These are phyloP conservation scores for Pseudorhiza aurosa DNA, from an alignment of 30 jellyfish, hydroid and myxozoan genomes.

Conservation along the genomic window DNA sequence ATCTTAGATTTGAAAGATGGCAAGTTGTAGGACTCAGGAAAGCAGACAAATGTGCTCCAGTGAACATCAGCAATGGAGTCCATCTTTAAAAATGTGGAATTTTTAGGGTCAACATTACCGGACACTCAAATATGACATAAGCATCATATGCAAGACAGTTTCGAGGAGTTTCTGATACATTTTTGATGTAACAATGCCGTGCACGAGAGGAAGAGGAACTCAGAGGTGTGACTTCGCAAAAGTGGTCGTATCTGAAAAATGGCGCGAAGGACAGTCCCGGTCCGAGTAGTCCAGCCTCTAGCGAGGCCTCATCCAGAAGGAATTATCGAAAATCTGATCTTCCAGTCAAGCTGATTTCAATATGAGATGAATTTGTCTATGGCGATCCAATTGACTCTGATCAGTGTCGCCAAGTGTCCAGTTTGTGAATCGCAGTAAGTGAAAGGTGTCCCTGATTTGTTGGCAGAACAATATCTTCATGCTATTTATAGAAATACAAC, in stretches of 20 bases:
- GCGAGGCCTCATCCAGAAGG: slow-evolving; percentile 67
- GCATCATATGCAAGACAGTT: slow-evolving; percentile 3
- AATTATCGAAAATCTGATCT: slow-evolving; percentile 59
- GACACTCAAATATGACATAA: slow-evolving; percentile 18
- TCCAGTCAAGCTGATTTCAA: slow-evolving; percentile 18
- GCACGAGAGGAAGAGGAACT: slow-evolving; percentile 70
- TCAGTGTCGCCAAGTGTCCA: slow-evolving; percentile 80
- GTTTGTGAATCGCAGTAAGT: slow-evolving; percentile 91
- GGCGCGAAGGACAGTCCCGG: slow-evolving; percentile 88
- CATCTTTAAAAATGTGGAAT: slow-evolving; percentile 29
- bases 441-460: slow-evolving; percentile 89
- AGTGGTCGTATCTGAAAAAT: slow-evolving; percentile 59
- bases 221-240: slow-evolving; percentile 56
- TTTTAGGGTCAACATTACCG: background rate
- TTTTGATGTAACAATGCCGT: slow-evolving; percentile 37
- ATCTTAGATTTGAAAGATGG: too few relatives aligned
- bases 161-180: slow-evolving; percentile 7
- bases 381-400: slow-evolving; percentile 56
- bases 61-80: slow-evolving; percentile 66
- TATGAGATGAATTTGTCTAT: slow-evolving; percentile 56
- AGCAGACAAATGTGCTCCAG: slow-evolving; percentile 72
- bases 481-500: slow-evolving; percentile 84
- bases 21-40: too few relatives aligned
- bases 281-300: slow-evolving; percentile 79
- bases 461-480: slow-evolving; percentile 75